These are phyloP conservation scores for Cacajao melanocephalus DNA, from an alignment of 2,797 vertebrate species.

Conservation along the genomic window DNA sequence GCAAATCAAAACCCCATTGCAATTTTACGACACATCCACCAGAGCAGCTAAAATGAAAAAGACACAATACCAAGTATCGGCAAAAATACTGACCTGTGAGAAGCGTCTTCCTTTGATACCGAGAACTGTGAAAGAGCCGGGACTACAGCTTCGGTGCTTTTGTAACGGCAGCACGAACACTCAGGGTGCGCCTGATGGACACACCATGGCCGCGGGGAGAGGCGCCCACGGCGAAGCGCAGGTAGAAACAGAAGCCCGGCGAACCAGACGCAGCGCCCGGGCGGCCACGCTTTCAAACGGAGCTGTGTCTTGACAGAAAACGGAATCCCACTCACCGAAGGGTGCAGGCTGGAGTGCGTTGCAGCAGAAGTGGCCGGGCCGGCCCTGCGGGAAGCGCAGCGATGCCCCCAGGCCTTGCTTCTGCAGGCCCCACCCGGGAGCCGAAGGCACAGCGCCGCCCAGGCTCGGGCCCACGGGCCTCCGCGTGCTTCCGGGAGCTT, in stretches of 20 bases:
- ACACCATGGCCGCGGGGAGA: fast-evolving
- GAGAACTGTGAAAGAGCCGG: background rate
- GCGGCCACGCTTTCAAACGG: background rate
- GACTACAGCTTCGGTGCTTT: background rate
- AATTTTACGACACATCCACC: background rate
- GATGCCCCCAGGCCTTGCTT: background rate
- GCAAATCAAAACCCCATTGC: background rate
- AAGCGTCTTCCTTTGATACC: background rate
- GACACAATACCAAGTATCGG: background rate
- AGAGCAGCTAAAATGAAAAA: background rate
- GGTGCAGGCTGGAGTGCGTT: no score
- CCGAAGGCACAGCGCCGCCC: background rate
- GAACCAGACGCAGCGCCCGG: fast-evolving
- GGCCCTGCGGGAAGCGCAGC: background rate
- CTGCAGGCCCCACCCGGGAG: background rate
- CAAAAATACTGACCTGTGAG: background rate
- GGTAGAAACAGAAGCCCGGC: background rate
- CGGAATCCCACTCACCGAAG: background rate
- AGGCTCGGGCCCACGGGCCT: background rate
- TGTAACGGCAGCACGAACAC: background rate
- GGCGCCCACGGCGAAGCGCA: background rate
- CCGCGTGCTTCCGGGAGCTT: fast-evolving
- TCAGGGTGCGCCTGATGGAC: background rate
- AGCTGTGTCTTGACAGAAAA: background rate
- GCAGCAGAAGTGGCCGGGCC: background rate